Base-by-base conservation (phyloP, 2,113 vertebrate species). In the Oryzias melastigma region DNA sequence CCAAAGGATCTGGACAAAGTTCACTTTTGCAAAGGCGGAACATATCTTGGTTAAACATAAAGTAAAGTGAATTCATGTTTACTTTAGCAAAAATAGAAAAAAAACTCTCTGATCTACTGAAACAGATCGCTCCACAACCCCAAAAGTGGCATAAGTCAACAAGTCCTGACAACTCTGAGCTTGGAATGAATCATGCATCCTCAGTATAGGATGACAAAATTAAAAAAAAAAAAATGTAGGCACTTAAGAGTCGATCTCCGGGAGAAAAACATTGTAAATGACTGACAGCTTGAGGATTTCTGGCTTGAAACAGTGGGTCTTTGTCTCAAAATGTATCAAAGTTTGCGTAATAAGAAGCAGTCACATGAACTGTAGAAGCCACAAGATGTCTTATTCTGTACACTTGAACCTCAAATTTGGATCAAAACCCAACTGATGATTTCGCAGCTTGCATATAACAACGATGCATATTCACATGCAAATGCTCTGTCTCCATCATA, bases 1-100 rank as follows among this genome's bases (percentile, higher is more conserved):
- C 12, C n/a, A 55, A 58, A 56, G 27, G n/a, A 48, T 4, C 1
- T n/a, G 13, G 17, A 54, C 53, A 50, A 59, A 65, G 65, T 60
- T 58, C 29, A 65, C 2, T 2, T 40, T 61, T 49, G 17, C 13
- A 14, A 24, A 16, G 24, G 5, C n/a, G 44, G 35, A 17, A 42
- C 20, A 20, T 29, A 4, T 24, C 24, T 47, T 43, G 44, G 24
- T 19, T 53, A 65, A 50, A 46, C 24, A 57, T 71, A 29, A 56
- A 52, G 10, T 3, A 5, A 54, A 12, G 3, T 1, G 14, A 14
- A 22, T 27, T 29, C 0, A 51, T 0, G 13, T 18, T 18, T 49
- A 10, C 2, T 13, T n/a, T 24, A n/a, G 19, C 46, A 47, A 19
- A 47, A 35, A 47, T 47, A n/a, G 10, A 19, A 18, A 47, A 6